These are phyloP conservation scores for Tuta absoluta DNA, from an alignment of 2,888 invertebrate genomes.

Conservation along the genomic window DNA sequence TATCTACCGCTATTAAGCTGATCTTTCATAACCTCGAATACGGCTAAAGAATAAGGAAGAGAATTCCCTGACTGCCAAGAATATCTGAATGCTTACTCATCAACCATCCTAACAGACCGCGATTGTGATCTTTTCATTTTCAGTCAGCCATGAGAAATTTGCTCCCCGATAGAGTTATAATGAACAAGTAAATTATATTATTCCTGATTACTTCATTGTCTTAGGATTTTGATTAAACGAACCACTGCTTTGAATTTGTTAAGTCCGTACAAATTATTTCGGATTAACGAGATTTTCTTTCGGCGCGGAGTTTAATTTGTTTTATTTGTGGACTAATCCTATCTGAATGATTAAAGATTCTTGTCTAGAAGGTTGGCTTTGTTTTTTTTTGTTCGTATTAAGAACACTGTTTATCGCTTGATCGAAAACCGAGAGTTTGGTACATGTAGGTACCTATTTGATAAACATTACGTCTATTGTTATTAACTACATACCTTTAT, in stretches of 20 bases:
- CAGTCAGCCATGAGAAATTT: constrained; percentile 68
- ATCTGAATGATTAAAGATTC: constrained; percentile 39
- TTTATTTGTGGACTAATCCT: constrained; percentile 40
- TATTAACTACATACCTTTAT: no score
- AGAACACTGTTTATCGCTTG: no score
- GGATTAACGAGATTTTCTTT: constrained; percentile 56
- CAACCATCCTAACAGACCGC: constrained; percentile 55
- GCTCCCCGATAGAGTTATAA: constrained; percentile 63
- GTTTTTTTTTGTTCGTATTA: background rate
- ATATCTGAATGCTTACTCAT: constrained; percentile 56
- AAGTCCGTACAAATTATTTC: constrained; percentile 55
- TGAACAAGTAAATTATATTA: constrained; percentile 70
- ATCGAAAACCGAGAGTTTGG: no score
- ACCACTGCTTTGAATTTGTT: constrained; percentile 52
- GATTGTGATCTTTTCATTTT: constrained; percentile 78
- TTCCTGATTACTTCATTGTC: constrained; percentile 73
- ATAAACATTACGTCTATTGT: no score
- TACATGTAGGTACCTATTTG: no score
- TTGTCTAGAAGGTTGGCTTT: constrained; percentile 1
- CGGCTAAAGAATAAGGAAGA: constrained; percentile 32
- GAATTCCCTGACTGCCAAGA: constrained; percentile 37
- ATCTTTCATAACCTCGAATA: constrained; percentile 12
- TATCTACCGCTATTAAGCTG: constrained; percentile 9
- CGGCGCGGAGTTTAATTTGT: constrained; percentile 49
- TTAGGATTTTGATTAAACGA: constrained; percentile 64